Evolutionary conservation across 2,113 vertebrate species (phyloP), one percentile per base, ranked within the genome.

Genomic region (Amphiprion percula): DNA sequence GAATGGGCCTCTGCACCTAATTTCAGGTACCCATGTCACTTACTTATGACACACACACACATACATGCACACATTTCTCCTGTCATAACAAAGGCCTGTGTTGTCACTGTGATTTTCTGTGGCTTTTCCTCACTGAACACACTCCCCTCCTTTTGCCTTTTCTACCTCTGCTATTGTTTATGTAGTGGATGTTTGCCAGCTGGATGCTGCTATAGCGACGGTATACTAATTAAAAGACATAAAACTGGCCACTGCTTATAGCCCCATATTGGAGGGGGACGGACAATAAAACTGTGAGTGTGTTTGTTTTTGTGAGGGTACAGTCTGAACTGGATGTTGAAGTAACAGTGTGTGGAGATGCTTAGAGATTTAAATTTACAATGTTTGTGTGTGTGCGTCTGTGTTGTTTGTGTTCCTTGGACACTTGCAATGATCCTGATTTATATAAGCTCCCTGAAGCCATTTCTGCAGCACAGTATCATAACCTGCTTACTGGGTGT

Each of bases 1-100:
- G 96, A 98, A 64, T 98, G 97, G 97, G 97, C 97, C 1, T 97
- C 97, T 0, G 96, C 97, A n/a, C 97, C 97, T 12, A 97, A 96
- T 84, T 96, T 96, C 94, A 95, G 93, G 93, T 92, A 90, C 16
- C 30, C 63, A n/a, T 41, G 21, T 63, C 19, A 61, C 19, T 10
- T 37, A 70, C 44, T 50, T 58, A 55, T 15, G 26, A 90, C 16
- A 41, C 68, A 28, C 46, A 26, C 66, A 53, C 64, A 71, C 44
- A 55, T 58, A 47, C 17, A 58, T 50, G 26, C n/a, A 62, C 19
- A 49, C 14, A 55, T 46, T 53, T 66, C 26, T 21, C 44, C 60
- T 33, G 16, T 59, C 65, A 60, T 50, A 26, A 62, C 39, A 44
- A 58, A 71, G 39, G 37, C 17, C 23, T 60, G 5, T 60, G n/a